phyloP scores from a whole-genome alignment of 2,113 vertebrate genomes.

The Actinemys pallida region DNA sequence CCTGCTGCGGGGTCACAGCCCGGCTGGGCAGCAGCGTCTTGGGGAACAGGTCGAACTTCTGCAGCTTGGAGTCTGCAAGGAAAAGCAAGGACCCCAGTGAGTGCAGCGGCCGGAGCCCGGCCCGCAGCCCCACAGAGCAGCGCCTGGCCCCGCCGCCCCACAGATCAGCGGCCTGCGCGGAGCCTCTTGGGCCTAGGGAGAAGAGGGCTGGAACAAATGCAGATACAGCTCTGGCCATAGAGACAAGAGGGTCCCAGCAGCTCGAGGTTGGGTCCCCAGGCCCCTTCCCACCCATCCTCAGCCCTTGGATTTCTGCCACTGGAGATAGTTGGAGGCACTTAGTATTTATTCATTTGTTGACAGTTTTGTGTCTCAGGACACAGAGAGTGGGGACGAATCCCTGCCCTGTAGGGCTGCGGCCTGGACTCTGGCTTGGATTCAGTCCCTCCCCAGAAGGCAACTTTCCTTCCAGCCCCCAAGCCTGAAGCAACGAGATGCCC shows the following conservation, averaged over 20 bases:
- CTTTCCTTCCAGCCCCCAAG: background rate
- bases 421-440: background rate
- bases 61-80: slow-evolving; percentile 89
- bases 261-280: background rate
- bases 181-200: too few species aligned
- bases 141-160: background rate
- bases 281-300: too few species aligned
- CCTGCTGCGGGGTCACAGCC: slow-evolving; percentile 86
- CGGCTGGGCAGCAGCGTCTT: slow-evolving; percentile 88
- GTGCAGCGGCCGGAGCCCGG: background rate
- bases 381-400: background rate
- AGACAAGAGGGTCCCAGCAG: background rate
- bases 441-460: too few species aligned
- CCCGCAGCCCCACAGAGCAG: too few species aligned
- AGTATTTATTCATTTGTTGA: too few species aligned
- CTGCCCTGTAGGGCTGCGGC: background rate
- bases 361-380: too few species aligned
- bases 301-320: background rate
- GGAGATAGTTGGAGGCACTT: too few species aligned
- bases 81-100: background rate
- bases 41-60: slow-evolving; percentile 95
- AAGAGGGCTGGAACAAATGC: too few species aligned
- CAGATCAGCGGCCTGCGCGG: accelerated
- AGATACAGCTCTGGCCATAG: background rate
- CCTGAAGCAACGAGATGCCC: background rate